phyloP scores from a whole-genome alignment of 2,797 vertebrate genomes.

The Takifugu ocellatus region DNA sequence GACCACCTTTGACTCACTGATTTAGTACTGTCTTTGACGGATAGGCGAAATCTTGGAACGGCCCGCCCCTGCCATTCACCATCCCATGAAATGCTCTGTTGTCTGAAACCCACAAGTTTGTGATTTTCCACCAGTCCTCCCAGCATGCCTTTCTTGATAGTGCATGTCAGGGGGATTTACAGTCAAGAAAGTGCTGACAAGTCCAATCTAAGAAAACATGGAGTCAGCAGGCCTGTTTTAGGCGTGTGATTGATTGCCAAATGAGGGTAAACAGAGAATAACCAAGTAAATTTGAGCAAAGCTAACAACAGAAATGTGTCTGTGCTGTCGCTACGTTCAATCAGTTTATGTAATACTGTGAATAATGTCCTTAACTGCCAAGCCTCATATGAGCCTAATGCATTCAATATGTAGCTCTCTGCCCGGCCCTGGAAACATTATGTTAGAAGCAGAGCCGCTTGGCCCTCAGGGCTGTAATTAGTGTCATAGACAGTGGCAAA shows the following conservation, averaged over 20 bases:
- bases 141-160: slow-evolving; percentile 60
- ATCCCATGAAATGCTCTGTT: slow-evolving; percentile 26
- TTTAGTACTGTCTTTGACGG: no score
- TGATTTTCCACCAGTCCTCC: slow-evolving; percentile 67
- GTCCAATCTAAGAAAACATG: slow-evolving; percentile 48
- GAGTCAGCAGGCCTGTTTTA: slow-evolving; percentile 25
- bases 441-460: not conserved
- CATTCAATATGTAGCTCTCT: not conserved
- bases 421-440: not conserved
- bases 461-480: not conserved
- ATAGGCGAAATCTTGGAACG: not conserved
- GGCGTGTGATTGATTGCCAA: slow-evolving; percentile 33
- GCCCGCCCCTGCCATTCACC: slow-evolving; percentile 8
- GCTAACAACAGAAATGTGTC: slow-evolving; percentile 17
- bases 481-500: no score
- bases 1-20: no score
- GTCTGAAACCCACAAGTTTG: slow-evolving; percentile 44
- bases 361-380: not conserved
- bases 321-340: not conserved
- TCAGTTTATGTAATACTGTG: not conserved
- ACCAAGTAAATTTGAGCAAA: slow-evolving; percentile 29
- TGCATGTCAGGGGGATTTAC: slow-evolving; percentile 52
- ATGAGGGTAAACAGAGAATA: not conserved
- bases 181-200: slow-evolving; percentile 69
- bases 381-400: not conserved